Percentiles rank a stretch among this genome's conserved stretches.
These are phyloP conservation scores for Apostichopus parvimensis DNA, from an alignment of 35 echinoderm and acorn worm species.

Conservation along the genomic window DNA sequence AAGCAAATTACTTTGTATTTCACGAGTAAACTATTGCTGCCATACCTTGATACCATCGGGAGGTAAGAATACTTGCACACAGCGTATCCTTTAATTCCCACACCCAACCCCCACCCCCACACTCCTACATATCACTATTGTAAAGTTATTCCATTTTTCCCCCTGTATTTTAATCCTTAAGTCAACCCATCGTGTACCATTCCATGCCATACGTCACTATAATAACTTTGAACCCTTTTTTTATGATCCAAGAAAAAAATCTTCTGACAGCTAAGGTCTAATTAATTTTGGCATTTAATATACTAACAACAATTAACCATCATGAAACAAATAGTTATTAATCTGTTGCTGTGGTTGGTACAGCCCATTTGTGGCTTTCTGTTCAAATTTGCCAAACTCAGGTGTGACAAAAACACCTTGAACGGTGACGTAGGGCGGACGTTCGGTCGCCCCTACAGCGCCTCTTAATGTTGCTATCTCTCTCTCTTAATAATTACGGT, in stretches of 20 bases:
- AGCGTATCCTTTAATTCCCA: too few relatives aligned
- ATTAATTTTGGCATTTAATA: background rate
- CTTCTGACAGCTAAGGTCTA: background rate
- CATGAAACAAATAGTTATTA: background rate
- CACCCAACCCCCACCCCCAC: too few relatives aligned
- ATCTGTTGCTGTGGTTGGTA: background rate
- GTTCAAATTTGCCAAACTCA: conserved; percentile 8
- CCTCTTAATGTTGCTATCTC: background rate
- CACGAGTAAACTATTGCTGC: too few relatives aligned
- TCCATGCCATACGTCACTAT: background rate
- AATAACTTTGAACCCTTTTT: background rate
- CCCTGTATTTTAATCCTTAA: too few relatives aligned
- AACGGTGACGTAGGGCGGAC: background rate
- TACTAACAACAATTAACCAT: background rate
- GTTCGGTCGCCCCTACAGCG: background rate
- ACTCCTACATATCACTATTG: too few relatives aligned
- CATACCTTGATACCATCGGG: too few relatives aligned
- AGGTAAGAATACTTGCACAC: too few relatives aligned
- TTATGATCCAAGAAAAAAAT: background rate
- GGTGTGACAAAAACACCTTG: conserved; percentile 1
- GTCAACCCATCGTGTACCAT: too few relatives aligned
- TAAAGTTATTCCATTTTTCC: too few relatives aligned
- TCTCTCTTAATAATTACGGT: background rate
- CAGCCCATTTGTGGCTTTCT: background rate
- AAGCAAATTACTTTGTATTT: too few relatives aligned